phyloP scores from a whole-genome alignment of 2,797 vertebrate species.

The Melanitta fusca region DNA sequence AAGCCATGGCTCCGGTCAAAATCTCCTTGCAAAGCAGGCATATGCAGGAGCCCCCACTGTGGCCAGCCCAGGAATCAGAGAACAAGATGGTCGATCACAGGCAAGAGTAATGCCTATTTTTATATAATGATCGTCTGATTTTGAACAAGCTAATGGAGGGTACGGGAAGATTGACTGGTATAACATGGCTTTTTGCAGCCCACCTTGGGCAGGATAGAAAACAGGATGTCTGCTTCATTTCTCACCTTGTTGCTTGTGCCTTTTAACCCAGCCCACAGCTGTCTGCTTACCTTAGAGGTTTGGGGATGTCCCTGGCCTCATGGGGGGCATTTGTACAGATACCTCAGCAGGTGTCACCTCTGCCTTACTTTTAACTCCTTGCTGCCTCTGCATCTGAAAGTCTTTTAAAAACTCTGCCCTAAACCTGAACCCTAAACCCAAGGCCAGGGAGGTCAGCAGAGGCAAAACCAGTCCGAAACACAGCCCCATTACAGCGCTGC shows the following conservation, averaged over 20 bases:
- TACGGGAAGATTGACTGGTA: not conserved
- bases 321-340: not conserved
- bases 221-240: not conserved
- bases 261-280: not conserved
- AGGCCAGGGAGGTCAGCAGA: not conserved
- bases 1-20: not conserved
- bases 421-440: not conserved
- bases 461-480: not conserved
- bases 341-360: not conserved
- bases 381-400: not conserved
- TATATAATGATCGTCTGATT: not conserved
- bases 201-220: not conserved
- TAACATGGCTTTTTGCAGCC: not conserved
- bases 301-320: not conserved
- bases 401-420: not conserved
- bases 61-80: not conserved
- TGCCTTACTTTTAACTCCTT: not conserved
- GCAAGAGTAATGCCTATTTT: not conserved
- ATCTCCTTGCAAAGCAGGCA: not conserved
- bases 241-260: not conserved
- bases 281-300: not conserved
- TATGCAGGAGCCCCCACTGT: not conserved
- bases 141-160: not conserved
- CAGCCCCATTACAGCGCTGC: not conserved
- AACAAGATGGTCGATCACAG: not conserved